phyloP scores from a whole-genome alignment of 1,140 invertebrate genomes.

The Coenobita brevimanus region DNA sequence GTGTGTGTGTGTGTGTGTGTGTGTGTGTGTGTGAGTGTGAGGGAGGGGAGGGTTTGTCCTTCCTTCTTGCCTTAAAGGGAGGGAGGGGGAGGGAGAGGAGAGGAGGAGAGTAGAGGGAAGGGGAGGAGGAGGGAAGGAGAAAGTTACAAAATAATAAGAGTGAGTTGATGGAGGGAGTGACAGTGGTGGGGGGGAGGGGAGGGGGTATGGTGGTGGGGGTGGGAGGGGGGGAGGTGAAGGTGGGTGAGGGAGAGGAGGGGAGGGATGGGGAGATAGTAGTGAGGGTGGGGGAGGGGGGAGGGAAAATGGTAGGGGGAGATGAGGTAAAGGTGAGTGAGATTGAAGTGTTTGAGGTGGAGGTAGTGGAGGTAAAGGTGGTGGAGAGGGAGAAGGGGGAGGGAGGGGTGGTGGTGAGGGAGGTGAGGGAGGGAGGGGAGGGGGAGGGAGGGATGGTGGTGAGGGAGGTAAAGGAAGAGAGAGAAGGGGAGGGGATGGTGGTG shows the following conservation, averaged over 20 bases:
- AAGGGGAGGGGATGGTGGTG: no score
- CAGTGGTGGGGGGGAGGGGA: neutral
- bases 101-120: neutral
- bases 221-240: neutral
- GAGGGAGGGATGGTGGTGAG: no score
- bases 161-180: neutral
- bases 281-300: neutral
- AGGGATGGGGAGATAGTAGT: no score
- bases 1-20: neutral
- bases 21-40: neutral
- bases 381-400: no score
- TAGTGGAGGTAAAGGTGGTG: no score
- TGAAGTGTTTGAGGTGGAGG: no score
- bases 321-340: no score
- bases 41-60: neutral
- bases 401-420: no score
- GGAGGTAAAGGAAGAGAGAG: no score
- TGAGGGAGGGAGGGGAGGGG: no score
- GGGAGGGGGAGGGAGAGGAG: neutral
- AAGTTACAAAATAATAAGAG: neutral
- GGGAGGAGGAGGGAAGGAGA: neutral
- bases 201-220: neutral
- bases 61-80: neutral
- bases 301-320: neutral
- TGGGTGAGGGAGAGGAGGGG: neutral